A percentile compares a stretch with the other conserved stretches of the same genome.
phyloP scores from a whole-genome alignment of 2,888 invertebrate species.

The Himalopsyche anomala region DNA sequence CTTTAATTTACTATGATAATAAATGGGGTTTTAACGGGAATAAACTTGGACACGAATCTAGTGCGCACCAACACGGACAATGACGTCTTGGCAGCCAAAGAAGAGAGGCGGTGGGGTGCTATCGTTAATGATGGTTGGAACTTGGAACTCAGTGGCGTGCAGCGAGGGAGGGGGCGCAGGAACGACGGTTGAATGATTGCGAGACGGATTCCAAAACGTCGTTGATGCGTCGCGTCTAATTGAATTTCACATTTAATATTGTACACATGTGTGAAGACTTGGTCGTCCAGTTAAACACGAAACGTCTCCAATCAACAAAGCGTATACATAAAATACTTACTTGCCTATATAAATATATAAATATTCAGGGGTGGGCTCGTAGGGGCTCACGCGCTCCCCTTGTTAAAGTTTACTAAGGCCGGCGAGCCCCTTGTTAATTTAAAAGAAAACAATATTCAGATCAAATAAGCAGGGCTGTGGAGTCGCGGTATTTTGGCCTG shows the following conservation, averaged over 20 bases:
- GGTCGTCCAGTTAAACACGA: too few species aligned
- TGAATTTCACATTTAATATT: not conserved
- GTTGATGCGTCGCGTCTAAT: not conserved
- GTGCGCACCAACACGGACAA: not conserved
- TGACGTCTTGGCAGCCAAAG: not conserved
- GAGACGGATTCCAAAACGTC: slow-evolving; percentile 7
- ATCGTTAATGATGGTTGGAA: slow-evolving; percentile 29
- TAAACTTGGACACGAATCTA: not conserved
- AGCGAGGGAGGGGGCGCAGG: slow-evolving; percentile 41
- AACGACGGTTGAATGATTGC: slow-evolving; percentile 54
- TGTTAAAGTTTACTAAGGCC: too few species aligned
- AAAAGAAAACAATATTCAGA: too few species aligned
- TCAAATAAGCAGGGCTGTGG: too few species aligned
- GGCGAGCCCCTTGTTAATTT: too few species aligned
- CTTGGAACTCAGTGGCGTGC: not conserved
- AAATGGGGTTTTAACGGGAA: not conserved
- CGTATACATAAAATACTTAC: too few species aligned
- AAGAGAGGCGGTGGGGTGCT: slow-evolving; percentile 19
- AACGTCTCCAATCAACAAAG: too few species aligned
- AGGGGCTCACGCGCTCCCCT: too few species aligned
- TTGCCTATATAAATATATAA: too few species aligned
- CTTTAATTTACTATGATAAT: too few species aligned
- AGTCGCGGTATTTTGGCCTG: too few species aligned
- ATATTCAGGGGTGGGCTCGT: too few species aligned
- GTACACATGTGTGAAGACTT: not conserved